A percentile compares a stretch with the other conserved stretches of the same genome.
Evolutionary conservation across 2,113 vertebrate species (phyloP).

Genomic region (Tenebrosternarchus preto): DNA sequence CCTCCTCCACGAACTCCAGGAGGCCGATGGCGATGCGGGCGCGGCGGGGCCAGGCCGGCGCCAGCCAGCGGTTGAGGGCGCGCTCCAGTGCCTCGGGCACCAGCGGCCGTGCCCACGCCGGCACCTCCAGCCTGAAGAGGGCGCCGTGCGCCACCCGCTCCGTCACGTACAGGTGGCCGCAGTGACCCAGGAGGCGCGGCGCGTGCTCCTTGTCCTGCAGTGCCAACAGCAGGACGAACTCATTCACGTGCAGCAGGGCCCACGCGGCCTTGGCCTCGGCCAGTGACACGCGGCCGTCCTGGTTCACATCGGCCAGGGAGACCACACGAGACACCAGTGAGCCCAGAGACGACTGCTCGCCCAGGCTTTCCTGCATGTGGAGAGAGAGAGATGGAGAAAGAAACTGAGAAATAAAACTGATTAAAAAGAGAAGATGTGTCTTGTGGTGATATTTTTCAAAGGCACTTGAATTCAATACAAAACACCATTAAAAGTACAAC

Average conservation of each 20-base stretch:
- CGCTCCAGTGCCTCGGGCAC: conserved; percentile 78
- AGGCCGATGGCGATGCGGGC: conserved; percentile 91
- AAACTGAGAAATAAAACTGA: not conserved
- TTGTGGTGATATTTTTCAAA: too few species aligned
- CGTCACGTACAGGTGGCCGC: conserved; percentile 89
- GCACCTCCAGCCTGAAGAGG: conserved; percentile 80
- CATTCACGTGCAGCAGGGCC: conserved; percentile 90
- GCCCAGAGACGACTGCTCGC: conserved; percentile 84
- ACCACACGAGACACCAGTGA: conserved; percentile 83
- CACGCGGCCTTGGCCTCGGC: conserved; percentile 95
- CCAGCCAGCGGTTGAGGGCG: conserved; percentile 88
- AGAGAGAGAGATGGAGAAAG: not conserved
- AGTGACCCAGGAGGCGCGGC: conserved; percentile 86
- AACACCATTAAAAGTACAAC: too few species aligned
- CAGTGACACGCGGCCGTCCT: conserved; percentile 86
- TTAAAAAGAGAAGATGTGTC: too few species aligned
- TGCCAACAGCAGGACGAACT: conserved; percentile 90
- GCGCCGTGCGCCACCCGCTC: conserved; percentile 82
- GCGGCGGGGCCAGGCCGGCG: conserved; percentile 88
- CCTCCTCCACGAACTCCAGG: conserved; percentile 95
- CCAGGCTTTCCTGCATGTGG: conserved; percentile 81
- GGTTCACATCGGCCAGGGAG: conserved; percentile 86
- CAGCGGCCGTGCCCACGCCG: conserved; percentile 77
- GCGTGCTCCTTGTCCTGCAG: conserved; percentile 90
- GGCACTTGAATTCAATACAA: too few species aligned